phyloP scores from a whole-genome alignment of 2,888 invertebrate species.

The Cheilosia impressa region DNA sequence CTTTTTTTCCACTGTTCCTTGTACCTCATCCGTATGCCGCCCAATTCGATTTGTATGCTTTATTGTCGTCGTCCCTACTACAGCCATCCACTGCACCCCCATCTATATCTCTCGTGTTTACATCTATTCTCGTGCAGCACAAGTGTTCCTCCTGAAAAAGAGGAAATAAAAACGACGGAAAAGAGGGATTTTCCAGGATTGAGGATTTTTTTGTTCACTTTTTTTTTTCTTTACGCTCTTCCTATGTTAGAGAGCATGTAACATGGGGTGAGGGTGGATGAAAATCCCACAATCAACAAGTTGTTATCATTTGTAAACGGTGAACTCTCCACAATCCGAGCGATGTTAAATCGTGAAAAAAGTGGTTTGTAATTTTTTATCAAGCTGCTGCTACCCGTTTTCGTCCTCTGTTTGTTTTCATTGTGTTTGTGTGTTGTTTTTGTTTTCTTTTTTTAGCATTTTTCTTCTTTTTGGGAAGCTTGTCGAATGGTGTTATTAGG shows the following conservation, averaged over 20 bases:
- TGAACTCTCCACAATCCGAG: constrained; percentile 77
- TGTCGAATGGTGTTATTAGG: constrained; percentile 49
- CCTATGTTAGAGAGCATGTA: constrained; percentile 49
- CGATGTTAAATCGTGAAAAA: constrained; percentile 77
- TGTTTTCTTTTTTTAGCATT: constrained; percentile 6
- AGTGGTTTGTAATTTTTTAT: constrained; percentile 77
- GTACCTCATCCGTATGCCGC: constrained; percentile 1
- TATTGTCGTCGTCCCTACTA: constrained; percentile 54
- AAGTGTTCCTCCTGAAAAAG: constrained; percentile 58
- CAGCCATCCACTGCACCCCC: constrained; percentile 26
- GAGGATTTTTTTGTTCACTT: constrained; percentile 47
- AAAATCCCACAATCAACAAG: constrained; percentile 77
- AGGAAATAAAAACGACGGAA: constrained; percentile 50
- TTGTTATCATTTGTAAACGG: constrained; percentile 78
- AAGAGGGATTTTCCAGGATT: constrained; percentile 75
- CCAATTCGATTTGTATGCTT: constrained; percentile 71
- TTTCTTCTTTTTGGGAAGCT: constrained; percentile 17
- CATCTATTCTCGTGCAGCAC: constrained; percentile 73
- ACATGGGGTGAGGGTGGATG: constrained; percentile 50
- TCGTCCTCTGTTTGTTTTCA: constrained; percentile 30
- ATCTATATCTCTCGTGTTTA: constrained; percentile 59
- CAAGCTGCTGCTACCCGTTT: constrained; percentile 63
- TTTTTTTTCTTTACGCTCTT: constrained; percentile 24
- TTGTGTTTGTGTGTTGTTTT: constrained; percentile 19
- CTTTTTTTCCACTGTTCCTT: neutral